Conservation (phyloP, 2,888 invertebrate species). For the Ectemnius cavifrons region DNA sequence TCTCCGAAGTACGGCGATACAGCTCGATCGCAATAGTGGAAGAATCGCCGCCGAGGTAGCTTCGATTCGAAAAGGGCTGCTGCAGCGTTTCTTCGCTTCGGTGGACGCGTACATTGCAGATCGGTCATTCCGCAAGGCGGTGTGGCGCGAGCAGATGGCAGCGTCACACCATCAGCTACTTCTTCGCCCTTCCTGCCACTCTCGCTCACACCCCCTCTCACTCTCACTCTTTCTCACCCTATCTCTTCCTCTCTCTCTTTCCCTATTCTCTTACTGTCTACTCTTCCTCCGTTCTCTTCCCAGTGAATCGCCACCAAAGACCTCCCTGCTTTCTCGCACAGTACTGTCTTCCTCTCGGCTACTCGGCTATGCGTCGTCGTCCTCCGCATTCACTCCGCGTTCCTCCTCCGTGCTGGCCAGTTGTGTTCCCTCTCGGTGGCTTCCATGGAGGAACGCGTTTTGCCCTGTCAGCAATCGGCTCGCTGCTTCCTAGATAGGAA, state of each 20-base stretch:
- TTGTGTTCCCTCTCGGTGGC: constrained; percentile 46
- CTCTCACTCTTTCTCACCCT: too few species aligned
- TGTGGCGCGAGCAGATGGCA: constrained; percentile 58
- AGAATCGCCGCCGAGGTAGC: not conserved
- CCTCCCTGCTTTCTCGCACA: constrained; percentile 22
- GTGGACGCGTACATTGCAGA: constrained; percentile 20
- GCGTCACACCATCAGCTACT: constrained; percentile 66
- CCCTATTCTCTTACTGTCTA: too few species aligned
- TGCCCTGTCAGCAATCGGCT: constrained; percentile 46
- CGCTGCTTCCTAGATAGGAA: constrained; percentile 15
- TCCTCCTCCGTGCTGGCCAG: not conserved
- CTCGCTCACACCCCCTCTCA: too few species aligned
- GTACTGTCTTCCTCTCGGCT: not conserved
- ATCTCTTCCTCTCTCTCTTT: too few species aligned
- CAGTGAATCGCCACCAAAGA: constrained; percentile 39
- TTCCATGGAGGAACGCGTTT: constrained; percentile 41
- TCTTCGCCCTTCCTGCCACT: constrained; percentile 45
- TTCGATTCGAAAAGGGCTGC: not conserved
- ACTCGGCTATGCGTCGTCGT: constrained; percentile 2
- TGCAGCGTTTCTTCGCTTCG: not conserved
- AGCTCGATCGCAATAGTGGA: too few species aligned
- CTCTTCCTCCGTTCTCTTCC: constrained; percentile 17
- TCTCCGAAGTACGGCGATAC: constrained; percentile 20
- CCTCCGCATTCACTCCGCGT: constrained; percentile 27
- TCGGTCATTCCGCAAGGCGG: constrained; percentile 52